Evolutionary conservation across 2,888 invertebrate species (phyloP).

Genomic region (Itoplectis maculator): DNA sequence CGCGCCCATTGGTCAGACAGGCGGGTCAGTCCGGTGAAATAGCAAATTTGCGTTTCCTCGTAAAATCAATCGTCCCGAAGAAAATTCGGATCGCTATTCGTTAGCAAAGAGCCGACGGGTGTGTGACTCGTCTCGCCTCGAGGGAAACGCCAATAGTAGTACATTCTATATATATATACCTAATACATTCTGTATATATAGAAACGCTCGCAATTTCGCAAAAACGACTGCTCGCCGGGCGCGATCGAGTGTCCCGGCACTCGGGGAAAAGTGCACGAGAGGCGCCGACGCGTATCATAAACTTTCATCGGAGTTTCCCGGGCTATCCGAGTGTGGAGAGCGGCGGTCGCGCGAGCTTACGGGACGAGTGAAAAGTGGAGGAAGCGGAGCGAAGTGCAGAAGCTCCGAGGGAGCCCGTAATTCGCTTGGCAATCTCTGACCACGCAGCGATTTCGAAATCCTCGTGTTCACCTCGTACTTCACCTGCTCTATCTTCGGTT

Average conservation of each 20-base stretch:
- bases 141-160: too few species aligned
- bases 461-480: slow-evolving; percentile 37
- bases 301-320: slow-evolving; percentile 53
- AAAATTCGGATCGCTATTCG: too few species aligned
- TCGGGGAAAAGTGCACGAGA: slow-evolving; percentile 2
- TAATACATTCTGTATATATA: too few species aligned
- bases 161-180: too few species aligned
- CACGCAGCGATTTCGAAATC: slow-evolving; percentile 65
- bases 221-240: neutral
- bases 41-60: neutral
- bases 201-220: neutral
- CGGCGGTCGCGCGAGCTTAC: slow-evolving; percentile 48
- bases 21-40: too few species aligned
- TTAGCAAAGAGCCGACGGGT: too few species aligned
- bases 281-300: slow-evolving; percentile 39
- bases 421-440: slow-evolving; percentile 63
- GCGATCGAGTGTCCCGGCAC: neutral
- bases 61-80: too few species aligned
- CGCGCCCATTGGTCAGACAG: too few species aligned
- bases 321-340: slow-evolving; percentile 12
- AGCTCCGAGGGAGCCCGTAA: slow-evolving; percentile 45
- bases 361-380: neutral
- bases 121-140: too few species aligned
- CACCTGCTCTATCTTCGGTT: neutral
- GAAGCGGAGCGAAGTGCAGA: neutral